Conservation (phyloP, 2,888 invertebrate genomes). For the Hydriomena furcata region DNA sequence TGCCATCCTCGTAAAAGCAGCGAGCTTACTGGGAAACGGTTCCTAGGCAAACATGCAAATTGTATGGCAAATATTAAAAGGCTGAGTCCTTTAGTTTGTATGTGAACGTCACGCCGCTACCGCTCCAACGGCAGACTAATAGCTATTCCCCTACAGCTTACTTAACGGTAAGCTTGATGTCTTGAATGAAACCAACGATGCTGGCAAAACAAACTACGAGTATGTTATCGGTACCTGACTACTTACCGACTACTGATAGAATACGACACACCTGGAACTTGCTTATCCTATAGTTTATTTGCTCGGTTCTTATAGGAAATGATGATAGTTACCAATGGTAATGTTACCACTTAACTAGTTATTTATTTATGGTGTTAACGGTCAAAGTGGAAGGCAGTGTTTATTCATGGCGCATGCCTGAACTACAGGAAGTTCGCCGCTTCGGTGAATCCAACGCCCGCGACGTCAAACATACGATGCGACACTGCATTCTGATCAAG, state of each 20-base stretch:
- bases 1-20: slow-evolving; percentile 55
- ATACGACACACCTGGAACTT: slow-evolving; percentile 38
- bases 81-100: slow-evolving; percentile 61
- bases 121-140: slow-evolving; percentile 48
- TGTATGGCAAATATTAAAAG: slow-evolving; percentile 73
- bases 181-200: slow-evolving; percentile 67
- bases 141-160: slow-evolving; percentile 60
- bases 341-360: slow-evolving; percentile 40
- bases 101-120: slow-evolving; percentile 57
- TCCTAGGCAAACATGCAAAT: slow-evolving; percentile 77
- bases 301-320: slow-evolving; percentile 13
- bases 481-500: slow-evolving; percentile 61
- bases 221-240: slow-evolving; percentile 55
- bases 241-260: slow-evolving; percentile 39
- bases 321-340: slow-evolving; percentile 28
- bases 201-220: slow-evolving; percentile 59
- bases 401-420: slow-evolving; percentile 68
- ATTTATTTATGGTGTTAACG: slow-evolving; percentile 41
- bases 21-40: slow-evolving; percentile 63
- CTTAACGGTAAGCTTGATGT: slow-evolving; percentile 72
- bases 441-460: slow-evolving; percentile 65
- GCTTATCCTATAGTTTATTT: slow-evolving; percentile 15
- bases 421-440: slow-evolving; percentile 69
- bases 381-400: slow-evolving; percentile 54
- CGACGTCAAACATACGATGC: slow-evolving; percentile 58